These are phyloP conservation scores for Rhincodon typus DNA, from an alignment of 2,797 vertebrate species.

Conservation along the genomic window DNA sequence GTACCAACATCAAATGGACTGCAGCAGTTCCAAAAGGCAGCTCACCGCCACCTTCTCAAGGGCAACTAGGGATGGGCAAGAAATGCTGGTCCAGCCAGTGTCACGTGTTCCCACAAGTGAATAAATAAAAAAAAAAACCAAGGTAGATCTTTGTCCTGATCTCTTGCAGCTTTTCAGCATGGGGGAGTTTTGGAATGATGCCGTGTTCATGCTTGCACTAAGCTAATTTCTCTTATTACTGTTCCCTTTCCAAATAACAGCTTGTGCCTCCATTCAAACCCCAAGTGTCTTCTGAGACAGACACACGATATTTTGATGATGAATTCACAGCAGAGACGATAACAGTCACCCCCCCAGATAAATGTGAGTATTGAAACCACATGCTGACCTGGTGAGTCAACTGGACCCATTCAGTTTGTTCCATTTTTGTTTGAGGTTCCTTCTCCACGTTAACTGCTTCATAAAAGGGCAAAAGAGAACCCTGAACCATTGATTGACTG, in stretches of 20 bases:
- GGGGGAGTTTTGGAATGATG: background rate
- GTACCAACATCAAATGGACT: no score
- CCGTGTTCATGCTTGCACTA: background rate
- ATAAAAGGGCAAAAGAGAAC: background rate
- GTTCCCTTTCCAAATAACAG: conserved; percentile 48
- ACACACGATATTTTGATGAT: conserved; percentile 89
- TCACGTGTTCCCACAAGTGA: no score
- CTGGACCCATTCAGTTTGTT: no score
- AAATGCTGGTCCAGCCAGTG: no score
- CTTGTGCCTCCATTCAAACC: conserved; percentile 86
- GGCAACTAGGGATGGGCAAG: no score
- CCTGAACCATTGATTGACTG: background rate
- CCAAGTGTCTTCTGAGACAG: conserved; percentile 86
- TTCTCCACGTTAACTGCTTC: background rate
- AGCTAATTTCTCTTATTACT: background rate
- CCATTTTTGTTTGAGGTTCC: background rate
- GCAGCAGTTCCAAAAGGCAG: no score
- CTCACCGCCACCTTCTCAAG: no score
- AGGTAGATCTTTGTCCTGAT: background rate
- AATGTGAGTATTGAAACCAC: conserved; percentile 67
- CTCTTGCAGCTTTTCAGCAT: background rate
- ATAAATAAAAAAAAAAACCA: no score
- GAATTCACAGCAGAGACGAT: conserved; percentile 92
- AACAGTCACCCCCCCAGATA: conserved; percentile 87
- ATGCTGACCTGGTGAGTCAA: background rate